These are phyloP conservation scores for Gonioctena quinquepunctata DNA, from an alignment of 1,140 invertebrate genomes.

Conservation along the genomic window DNA sequence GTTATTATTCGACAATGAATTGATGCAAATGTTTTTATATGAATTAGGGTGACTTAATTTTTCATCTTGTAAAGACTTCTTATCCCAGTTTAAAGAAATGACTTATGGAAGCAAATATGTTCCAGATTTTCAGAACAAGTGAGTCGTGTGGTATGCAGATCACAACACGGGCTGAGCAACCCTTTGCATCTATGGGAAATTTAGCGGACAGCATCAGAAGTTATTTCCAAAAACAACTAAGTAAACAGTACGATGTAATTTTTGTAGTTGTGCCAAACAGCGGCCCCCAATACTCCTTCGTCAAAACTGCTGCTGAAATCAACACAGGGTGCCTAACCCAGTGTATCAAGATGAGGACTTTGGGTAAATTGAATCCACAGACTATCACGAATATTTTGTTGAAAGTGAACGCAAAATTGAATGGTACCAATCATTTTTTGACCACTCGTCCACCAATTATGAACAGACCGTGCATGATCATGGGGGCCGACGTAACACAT, in stretches of 20 bases:
- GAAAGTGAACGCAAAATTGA: conserved; percentile 85
- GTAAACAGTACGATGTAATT: conserved; percentile 55
- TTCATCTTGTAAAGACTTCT: no score
- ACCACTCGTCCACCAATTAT: conserved; percentile 49
- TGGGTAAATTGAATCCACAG: conserved; percentile 51
- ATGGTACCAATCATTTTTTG: conserved; percentile 78
- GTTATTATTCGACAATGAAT: no score
- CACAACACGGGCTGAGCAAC: conserved; percentile 4
- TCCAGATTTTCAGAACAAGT: conserved; percentile 29
- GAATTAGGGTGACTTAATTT: no score
- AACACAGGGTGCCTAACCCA: conserved; percentile 78
- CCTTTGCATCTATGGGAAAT: conserved; percentile 23
- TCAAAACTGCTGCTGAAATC: conserved; percentile 79
- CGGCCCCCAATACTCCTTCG: conserved; percentile 52
- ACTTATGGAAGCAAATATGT: no score
- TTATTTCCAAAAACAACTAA: conserved; percentile 27
- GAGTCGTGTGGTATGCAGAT: conserved; percentile 27
- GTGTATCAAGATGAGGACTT: conserved; percentile 66
- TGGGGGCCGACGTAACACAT: conserved; percentile 86
- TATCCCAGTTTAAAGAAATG: no score
- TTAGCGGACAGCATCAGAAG: conserved; percentile 17
- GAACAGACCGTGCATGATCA: conserved; percentile 46
- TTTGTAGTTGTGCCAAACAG: conserved; percentile 60
- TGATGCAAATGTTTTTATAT: no score
- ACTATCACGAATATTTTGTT: conserved; percentile 75